These are phyloP conservation scores for Heliconius congener DNA, from an alignment of 1,140 invertebrate genomes.

Conservation along the genomic window DNA sequence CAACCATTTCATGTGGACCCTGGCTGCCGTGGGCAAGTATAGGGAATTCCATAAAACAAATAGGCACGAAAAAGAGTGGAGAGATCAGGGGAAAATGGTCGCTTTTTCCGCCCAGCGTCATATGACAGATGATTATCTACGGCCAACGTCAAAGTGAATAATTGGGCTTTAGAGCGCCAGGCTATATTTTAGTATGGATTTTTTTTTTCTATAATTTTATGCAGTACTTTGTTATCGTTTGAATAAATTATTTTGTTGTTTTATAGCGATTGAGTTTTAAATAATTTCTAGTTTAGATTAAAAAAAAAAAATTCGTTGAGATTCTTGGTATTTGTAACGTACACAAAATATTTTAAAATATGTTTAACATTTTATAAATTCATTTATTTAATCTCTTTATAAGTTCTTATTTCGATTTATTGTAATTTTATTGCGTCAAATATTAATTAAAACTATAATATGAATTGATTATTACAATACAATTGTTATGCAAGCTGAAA, in stretches of 20 bases:
- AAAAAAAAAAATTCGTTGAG: background rate
- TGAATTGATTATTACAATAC: background rate
- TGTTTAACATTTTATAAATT: too few relatives aligned
- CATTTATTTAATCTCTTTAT: too few relatives aligned
- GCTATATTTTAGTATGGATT: constrained; percentile 45
- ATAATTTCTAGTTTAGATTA: background rate
- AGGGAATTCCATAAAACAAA: constrained; percentile 36
- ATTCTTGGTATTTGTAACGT: background rate
- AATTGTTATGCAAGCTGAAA: background rate
- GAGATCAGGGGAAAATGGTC: constrained; percentile 55
- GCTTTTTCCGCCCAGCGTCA: constrained; percentile 56
- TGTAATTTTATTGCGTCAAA: too few relatives aligned
- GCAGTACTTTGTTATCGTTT: constrained; percentile 22
- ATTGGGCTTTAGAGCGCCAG: constrained; percentile 70
- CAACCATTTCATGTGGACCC: constrained; percentile 50
- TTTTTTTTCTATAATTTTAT: constrained; percentile 37
- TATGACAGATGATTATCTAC: constrained; percentile 80
- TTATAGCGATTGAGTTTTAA: constrained; percentile 2
- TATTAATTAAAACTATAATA: too few relatives aligned
- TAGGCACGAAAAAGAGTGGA: constrained; percentile 37
- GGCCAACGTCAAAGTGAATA: constrained; percentile 77
- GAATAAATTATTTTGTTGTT: constrained; percentile 16
- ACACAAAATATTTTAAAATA: too few relatives aligned
- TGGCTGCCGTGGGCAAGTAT: constrained; percentile 23
- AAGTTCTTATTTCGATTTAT: too few relatives aligned